Conservation (phyloP, 2,888 invertebrate species). For the Stenodema calcarata region DNA sequence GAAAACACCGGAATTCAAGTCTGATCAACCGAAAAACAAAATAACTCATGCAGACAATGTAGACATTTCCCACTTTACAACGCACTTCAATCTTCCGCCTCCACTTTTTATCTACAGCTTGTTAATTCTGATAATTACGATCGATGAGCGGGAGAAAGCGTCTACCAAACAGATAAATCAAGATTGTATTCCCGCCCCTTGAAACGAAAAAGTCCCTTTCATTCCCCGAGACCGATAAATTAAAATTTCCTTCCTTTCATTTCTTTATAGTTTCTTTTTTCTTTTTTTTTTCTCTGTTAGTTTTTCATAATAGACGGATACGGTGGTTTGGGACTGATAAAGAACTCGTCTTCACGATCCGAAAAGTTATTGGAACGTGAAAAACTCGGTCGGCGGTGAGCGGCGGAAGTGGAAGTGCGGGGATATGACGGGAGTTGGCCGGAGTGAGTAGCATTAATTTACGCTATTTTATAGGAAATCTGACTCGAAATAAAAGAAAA, state of each 20-base stretch:
- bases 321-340: not conserved
- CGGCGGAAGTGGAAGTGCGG: too few species aligned
- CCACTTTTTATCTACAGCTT: not conserved
- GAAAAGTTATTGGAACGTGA: slow-evolving; percentile 1
- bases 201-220: not conserved
- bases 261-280: not conserved
- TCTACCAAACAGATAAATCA: slow-evolving; percentile 24
- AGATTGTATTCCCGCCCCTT: not conserved
- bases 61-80: not conserved
- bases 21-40: not conserved
- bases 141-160: slow-evolving; percentile 17
- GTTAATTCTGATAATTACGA: slow-evolving; percentile 30
- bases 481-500: not conserved
- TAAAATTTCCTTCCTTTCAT: not conserved
- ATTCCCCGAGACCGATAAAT: not conserved
- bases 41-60: not conserved
- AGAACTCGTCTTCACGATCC: not conserved
- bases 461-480: not conserved
- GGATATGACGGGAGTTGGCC: not conserved
- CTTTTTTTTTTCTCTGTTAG: not conserved
- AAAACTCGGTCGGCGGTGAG: not conserved
- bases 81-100: not conserved
- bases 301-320: not conserved
- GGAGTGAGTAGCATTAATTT: not conserved
- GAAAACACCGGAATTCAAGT: not conserved